These are phyloP conservation scores for Leucopsar rothschildi DNA, from an alignment of 2,113 vertebrate genomes.

Conservation along the genomic window DNA sequence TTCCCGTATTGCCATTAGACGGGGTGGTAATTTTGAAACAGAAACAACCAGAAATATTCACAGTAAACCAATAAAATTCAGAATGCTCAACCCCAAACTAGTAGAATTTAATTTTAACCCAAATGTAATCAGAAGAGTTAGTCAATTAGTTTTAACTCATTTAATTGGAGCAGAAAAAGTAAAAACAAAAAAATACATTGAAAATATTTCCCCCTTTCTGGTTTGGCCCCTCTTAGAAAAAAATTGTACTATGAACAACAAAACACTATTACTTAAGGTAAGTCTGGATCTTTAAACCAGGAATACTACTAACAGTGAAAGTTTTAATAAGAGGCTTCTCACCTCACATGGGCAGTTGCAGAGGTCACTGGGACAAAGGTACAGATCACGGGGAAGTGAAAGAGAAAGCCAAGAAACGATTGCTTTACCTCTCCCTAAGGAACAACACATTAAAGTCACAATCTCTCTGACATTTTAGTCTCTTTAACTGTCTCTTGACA, in stretches of 20 bases:
- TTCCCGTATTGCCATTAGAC: fast-evolving
- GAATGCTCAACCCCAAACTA: neutral
- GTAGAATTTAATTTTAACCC: neutral
- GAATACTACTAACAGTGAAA: neutral
- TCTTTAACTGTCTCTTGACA: neutral
- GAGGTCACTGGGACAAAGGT: constrained; percentile 3
- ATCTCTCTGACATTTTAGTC: neutral
- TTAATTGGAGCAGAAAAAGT: neutral
- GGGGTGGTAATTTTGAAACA: neutral
- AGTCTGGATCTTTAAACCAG: neutral
- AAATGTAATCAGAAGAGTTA: neutral
- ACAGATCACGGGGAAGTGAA: fast-evolving
- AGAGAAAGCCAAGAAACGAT: neutral
- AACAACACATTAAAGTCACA: neutral
- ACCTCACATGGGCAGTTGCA: fast-evolving
- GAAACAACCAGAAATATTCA: neutral
- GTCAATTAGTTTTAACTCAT: neutral
- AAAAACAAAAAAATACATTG: neutral
- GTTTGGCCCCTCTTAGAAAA: neutral
- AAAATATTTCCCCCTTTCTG: neutral
- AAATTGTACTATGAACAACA: neutral
- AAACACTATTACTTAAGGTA: neutral
- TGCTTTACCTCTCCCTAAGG: neutral
- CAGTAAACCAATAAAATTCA: neutral
- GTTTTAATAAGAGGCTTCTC: neutral